Base-by-base conservation (phyloP, 2,888 invertebrate species). In the Trichopoda pennipes region DNA sequence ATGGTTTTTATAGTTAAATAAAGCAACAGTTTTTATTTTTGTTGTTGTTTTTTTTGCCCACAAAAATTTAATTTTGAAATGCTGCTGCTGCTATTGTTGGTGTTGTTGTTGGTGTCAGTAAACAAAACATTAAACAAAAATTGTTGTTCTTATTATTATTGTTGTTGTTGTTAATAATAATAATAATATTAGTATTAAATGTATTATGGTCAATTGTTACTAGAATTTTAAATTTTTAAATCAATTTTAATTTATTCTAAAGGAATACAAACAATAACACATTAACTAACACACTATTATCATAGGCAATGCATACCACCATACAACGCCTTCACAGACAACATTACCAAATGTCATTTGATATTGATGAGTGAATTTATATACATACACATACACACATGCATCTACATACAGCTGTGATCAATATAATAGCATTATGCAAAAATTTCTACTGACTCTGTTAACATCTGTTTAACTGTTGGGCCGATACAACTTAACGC, bases 181-280 rank as follows among this genome's bases (percentile, higher is more conserved):
- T 44, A 68, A 28, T 55, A 56, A 28, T n/a, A 44, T 3, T 44
- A 6, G 7, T n/a, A 44, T n/a, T n/a, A 16, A 38, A 38, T 38
- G 38, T 12, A 12, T 38, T 12, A 38, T 38, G 12, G 38, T 44
- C n/a, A 44, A 7, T 44, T 44, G 38, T 38, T 38, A 38, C 17
- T 66, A 80, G 80, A 80, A 80, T 81, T 76, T 76, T 68, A 61
- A 80, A 66, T 55, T 56, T n/a, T 68, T 17, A 72, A 72, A 66
- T 68, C 60, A 70, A 42, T 76, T 68, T 76, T 68, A 70, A 76
- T 76, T 53, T 23, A 68, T 64, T 53, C 64, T 56, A 55, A 56
- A 74, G 55, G 44, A 2, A 17, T 42, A n/a, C 38, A 63, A 16
- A 44, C 63, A 28, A 28, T 8, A 28, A 28, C 28, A 28, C 4